These are phyloP conservation scores for Mus spicilegus DNA, from an alignment of 2,113 vertebrate species.

Conservation along the genomic window DNA sequence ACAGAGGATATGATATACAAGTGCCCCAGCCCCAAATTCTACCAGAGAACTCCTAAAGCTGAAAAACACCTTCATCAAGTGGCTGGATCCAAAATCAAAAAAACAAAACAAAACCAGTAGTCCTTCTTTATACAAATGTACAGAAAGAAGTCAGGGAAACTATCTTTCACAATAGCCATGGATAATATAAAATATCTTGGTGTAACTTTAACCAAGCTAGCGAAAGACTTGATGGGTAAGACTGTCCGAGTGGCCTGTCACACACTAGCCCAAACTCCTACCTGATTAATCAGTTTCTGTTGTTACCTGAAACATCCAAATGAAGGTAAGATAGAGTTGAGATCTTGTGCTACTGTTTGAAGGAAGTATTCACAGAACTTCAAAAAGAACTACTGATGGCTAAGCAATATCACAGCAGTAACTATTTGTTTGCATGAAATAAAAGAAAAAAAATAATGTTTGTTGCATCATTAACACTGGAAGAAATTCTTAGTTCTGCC, in stretches of 20 bases:
- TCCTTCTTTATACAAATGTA: no score
- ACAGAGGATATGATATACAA: no score
- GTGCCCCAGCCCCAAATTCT: no score
- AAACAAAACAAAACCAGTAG: no score
- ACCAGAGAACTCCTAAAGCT: no score
- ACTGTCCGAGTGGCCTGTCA: not conserved
- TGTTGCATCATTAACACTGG: not conserved
- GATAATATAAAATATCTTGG: no score
- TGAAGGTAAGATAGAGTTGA: not conserved
- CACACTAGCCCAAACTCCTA: constrained; percentile 21
- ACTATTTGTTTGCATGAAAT: not conserved
- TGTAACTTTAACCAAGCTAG: no score
- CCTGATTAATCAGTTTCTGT: not conserved
- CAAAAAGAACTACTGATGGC: not conserved
- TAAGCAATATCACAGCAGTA: constrained; percentile 1
- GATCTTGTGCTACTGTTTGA: not conserved
- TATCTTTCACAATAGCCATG: no score
- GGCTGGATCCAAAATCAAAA: no score
- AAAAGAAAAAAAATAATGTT: not conserved
- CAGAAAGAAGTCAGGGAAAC: no score
- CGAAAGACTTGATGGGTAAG: no score
- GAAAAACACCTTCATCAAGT: no score
- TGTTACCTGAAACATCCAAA: constrained; percentile 27
- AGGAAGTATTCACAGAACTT: constrained; percentile 33
- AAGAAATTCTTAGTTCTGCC: constrained; percentile 35